Evolutionary conservation across 2,888 invertebrate genomes (phyloP).

Genomic region (Pantelozetes paolii): DNA sequence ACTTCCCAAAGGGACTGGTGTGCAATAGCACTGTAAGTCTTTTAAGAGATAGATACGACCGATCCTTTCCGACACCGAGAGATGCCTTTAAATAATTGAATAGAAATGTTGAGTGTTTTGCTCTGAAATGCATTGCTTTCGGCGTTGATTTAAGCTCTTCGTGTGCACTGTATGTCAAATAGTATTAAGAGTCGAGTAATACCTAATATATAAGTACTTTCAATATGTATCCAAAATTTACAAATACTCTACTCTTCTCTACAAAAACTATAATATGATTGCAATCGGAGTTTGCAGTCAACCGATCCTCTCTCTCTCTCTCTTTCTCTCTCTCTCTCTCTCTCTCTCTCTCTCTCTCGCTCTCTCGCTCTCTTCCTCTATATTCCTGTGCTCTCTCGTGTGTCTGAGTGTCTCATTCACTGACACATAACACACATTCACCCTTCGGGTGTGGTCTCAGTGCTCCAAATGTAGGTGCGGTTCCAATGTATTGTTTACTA

Average conservation of each 20-base stretch:
- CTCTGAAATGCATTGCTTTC: conserved; percentile 25
- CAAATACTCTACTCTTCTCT: neutral
- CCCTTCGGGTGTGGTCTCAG: conserved; percentile 6
- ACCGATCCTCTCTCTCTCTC: conserved; percentile 1
- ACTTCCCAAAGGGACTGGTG: conserved; percentile 31
- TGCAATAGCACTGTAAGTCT: conserved; percentile 8
- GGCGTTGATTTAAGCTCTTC: conserved; percentile 31
- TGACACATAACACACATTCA: conserved; percentile 2
- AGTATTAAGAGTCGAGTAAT: conserved; percentile 28
- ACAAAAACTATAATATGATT: conserved; percentile 6
- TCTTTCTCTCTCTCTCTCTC: neutral
- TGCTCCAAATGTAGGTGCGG: conserved; percentile 21
- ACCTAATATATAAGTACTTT: conserved; percentile 6
- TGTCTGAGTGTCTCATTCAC: neutral
- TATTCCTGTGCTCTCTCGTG: neutral
- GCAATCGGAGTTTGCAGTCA: neutral
- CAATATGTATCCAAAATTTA: conserved; percentile 2
- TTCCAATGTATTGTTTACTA: conserved; percentile 9
- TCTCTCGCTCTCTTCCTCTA: no score
- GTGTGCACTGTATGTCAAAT: conserved; percentile 28
- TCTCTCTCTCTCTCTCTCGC: neutral
- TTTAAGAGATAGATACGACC: conserved; percentile 19
- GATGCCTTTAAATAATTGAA: conserved; percentile 35
- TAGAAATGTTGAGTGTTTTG: conserved; percentile 31
- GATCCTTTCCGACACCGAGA: conserved; percentile 26